Evolutionary conservation across 2,113 vertebrate genomes (phyloP).

Genomic region (Dissostichus mawsoni): DNA sequence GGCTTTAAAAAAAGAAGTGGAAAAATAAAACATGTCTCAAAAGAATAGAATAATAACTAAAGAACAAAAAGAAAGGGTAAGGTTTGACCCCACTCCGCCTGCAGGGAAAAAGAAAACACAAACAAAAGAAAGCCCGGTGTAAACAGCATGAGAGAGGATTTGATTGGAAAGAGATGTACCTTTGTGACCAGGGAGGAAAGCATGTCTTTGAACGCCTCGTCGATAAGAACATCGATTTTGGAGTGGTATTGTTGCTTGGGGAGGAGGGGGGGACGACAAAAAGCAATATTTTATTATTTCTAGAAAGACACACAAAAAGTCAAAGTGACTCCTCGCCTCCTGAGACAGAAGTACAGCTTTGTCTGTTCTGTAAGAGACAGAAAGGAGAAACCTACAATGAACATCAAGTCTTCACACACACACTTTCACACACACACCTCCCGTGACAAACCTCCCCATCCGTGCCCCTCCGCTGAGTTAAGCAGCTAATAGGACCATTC

Average conservation of each 20-base stretch:
- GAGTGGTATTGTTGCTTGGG: conserved; percentile 97
- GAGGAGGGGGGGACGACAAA: neutral
- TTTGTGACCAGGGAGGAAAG: conserved; percentile 93
- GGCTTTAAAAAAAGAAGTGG: too few relatives aligned
- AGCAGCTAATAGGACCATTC: conserved; percentile 98
- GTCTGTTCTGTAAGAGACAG: conserved; percentile 42
- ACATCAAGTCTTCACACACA: conserved; percentile 28
- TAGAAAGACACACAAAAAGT: conserved; percentile 38
- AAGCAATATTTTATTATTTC: conserved; percentile 49
- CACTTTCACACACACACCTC: conserved; percentile 20
- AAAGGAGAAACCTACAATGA: conserved; percentile 47
- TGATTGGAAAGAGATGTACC: conserved; percentile 81
- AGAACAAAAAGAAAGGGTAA: neutral
- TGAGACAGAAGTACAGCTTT: conserved; percentile 32
- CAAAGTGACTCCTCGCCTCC: conserved; percentile 32
- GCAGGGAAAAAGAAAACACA: neutral
- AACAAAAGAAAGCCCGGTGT: neutral
- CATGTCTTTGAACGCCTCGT: conserved; percentile 94
- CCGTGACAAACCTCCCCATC: conserved; percentile 89
- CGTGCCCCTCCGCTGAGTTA: conserved; percentile 90
- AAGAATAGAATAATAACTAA: neutral
- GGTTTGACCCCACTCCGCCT: neutral
- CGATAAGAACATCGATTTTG: conserved; percentile 96
- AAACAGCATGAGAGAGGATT: neutral
- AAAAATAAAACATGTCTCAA: neutral